Evolutionary conservation across 2,113 vertebrate species (phyloP), one percentile per base, ranked within the genome.

Genomic region (Seriola quinqueradiata): DNA sequence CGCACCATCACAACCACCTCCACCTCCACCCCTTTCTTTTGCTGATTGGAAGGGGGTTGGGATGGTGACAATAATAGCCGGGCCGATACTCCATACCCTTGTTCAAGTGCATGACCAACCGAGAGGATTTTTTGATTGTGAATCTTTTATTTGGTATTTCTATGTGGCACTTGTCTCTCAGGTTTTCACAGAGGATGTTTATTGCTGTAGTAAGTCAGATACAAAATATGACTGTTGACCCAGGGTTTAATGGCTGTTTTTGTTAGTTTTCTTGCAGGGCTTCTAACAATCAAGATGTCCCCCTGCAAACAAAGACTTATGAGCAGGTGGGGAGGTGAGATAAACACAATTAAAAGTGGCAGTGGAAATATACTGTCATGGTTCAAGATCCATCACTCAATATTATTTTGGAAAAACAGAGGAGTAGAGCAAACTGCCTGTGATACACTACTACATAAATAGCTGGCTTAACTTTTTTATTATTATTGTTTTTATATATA

Each of bases 341-440:
- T 93, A 92, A 93, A 90, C 87, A 79, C 78, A 84, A 83, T 92
- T 91, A 93, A 89, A 93, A 75, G 72, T 74, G 79, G 86, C 84
- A 87, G 72, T 8, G 21, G 46, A 80, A 87, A 85, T 76, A 79
- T 70, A 84, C 60, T 70, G 52, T 65, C 67, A 36, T 78, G 40
- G 50, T 52, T 84, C 55, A 59, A 66, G 60, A 68, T 21, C 72
- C 69, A 80, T 86, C 65, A 76, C 46, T 89, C 66, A 82, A n/a
- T 84, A 75, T 83, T 80, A 50, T 76, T 85, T 65, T 38, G 25
- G 23, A 50, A 10, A 17, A 63, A 36, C 2, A 60, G 17, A 72
- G 70, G 40, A 44, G 16, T 28, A n/a, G 9, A 58, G 16, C n/a
- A 70, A 71, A 52, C 1, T 57, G 55, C 23, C 23, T 38, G 19